Conservation (phyloP, 2,797 vertebrate genomes). For the Lepus townsendii region DNA sequence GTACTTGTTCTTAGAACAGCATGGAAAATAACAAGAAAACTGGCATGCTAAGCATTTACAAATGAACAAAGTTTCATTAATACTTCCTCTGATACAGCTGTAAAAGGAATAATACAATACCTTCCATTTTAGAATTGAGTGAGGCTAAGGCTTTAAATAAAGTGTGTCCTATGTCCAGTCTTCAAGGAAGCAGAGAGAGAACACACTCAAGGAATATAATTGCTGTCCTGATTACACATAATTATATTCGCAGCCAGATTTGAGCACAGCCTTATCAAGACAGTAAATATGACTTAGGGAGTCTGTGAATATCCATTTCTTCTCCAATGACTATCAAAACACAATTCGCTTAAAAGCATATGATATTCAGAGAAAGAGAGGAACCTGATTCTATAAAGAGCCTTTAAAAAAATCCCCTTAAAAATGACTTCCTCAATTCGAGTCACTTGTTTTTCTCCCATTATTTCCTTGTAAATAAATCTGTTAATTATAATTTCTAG, state of each 20-base stretch:
- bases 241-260: background rate
- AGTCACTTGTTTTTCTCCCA: conserved; percentile 23
- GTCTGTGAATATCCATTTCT: background rate
- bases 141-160: background rate
- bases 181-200: background rate
- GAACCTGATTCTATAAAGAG: background rate
- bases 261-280: background rate
- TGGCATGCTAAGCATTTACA: background rate
- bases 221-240: background rate
- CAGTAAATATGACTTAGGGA: background rate
- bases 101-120: conserved; percentile 15
- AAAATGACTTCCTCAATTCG: conserved; percentile 5
- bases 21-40: conserved; percentile 20
- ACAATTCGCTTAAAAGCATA: conserved; percentile 9
- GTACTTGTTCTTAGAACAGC: background rate
- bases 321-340: background rate
- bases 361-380: conserved; percentile 17
- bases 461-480: background rate
- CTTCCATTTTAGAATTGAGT: background rate
- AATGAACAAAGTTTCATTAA: conserved; percentile 44
- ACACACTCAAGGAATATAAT: conserved; percentile 35
- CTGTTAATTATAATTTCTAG: background rate
- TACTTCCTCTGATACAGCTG: background rate
- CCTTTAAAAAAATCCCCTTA: background rate
- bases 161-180: background rate